Evolutionary conservation across 2,797 vertebrate genomes (phyloP).

Genomic region (Leucoraja ocellata): DNA sequence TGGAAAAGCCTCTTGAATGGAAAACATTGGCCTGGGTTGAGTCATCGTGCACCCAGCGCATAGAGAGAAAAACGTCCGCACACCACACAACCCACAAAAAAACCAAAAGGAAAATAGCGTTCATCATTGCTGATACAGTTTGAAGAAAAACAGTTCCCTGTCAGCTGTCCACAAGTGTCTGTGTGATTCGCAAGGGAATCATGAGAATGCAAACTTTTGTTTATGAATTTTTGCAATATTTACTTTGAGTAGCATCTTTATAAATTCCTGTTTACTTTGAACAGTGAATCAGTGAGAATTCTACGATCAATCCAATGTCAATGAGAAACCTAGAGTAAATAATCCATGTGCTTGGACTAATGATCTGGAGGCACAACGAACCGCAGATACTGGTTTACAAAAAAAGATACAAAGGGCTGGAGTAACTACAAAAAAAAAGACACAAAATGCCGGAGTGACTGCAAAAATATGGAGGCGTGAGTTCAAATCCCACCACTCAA

Average conservation of each 20-base stretch:
- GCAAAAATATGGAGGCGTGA: too few relatives aligned
- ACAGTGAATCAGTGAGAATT: not conserved
- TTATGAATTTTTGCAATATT: not conserved
- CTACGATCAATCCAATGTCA: not conserved
- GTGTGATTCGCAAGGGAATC: not conserved
- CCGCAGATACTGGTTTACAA: too few relatives aligned
- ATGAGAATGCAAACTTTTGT: not conserved
- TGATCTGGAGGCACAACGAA: too few relatives aligned
- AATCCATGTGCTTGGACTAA: too few relatives aligned
- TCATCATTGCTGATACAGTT: too few relatives aligned
- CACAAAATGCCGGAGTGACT: too few relatives aligned
- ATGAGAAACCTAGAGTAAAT: too few relatives aligned
- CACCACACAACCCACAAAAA: not conserved
- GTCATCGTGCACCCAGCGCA: not conserved
- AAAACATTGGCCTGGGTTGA: slow-evolving; percentile 26
- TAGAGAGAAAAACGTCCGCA: not conserved
- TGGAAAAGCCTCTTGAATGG: slow-evolving; percentile 21
- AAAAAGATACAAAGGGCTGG: too few relatives aligned
- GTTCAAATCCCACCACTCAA: too few relatives aligned
- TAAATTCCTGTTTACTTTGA: slow-evolving; percentile 6
- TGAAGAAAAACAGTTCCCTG: not conserved
- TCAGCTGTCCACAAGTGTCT: not conserved
- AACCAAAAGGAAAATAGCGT: not conserved
- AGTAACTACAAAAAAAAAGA: too few relatives aligned
- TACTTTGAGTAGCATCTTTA: not conserved